Conservation (phyloP, 2,888 invertebrate species). For the Mycalesis mineus region DNA sequence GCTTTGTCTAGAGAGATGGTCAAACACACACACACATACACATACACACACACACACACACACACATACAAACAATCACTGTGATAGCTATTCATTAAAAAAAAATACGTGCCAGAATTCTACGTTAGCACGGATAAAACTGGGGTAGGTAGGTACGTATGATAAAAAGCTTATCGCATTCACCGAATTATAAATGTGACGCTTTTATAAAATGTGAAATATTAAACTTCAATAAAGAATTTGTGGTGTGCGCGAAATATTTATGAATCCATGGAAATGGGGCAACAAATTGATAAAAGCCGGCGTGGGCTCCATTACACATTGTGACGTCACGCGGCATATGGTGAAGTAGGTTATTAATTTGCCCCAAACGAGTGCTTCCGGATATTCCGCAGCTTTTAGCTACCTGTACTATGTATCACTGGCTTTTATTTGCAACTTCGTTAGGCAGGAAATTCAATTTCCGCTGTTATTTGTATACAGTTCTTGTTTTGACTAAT, state of each 20-base stretch:
- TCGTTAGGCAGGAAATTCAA: background rate
- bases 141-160: no score
- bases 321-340: constrained; percentile 37
- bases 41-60: no score
- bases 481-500: no score
- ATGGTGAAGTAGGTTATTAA: constrained; percentile 61
- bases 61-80: no score
- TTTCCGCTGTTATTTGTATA: background rate
- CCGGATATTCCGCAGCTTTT: constrained; percentile 44
- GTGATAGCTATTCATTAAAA: no score
- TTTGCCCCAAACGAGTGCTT: constrained; percentile 52
- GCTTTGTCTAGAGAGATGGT: no score
- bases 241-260: constrained; percentile 9
- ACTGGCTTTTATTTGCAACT: background rate
- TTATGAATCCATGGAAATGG: constrained; percentile 25
- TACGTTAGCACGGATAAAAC: no score
- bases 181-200: constrained; percentile 8
- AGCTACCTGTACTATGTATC: background rate
- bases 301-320: constrained; percentile 26
- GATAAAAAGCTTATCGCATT: constrained; percentile 5
- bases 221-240: constrained; percentile 20
- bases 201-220: constrained; percentile 10
- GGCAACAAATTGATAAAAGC: constrained; percentile 28
- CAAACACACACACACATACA: no score
- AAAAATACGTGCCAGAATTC: no score